Base-by-base conservation (phyloP, 2,113 vertebrate genomes). In the Nycticebus coucang region DNA sequence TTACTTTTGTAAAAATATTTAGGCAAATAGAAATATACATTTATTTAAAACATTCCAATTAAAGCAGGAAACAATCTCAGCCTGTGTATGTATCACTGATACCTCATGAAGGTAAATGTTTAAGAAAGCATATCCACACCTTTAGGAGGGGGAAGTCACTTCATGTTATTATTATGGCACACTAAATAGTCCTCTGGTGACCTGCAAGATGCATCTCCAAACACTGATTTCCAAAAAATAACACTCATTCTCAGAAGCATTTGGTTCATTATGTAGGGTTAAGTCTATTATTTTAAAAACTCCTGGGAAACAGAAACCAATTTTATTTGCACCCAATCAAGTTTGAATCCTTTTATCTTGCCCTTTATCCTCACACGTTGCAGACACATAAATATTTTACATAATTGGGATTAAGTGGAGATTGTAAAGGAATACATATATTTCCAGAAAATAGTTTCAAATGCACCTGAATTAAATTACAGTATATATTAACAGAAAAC, bases 251-350 rank as follows among this genome's bases (percentile, higher is more conserved):
- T 83, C 14, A 68, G 15, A 77, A 92, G 15, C 30, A 60, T 75
- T n/a, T 64, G 26, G 17, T 74, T 93, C 60, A 64, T n/a, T 77
- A 22, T 37, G 2, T 26, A 74, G 4, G 26, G 33, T 41, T 45
- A 24, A 91, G 18, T 35, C 7, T n/a, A 28, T 64, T 85, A 85
- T 66, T 95, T 85, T 93, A 9, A 94, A 89, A 95, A 91, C 33
- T 66, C 8, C 18, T n/a, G 17, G 14, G 37, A 74, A 53, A 53
- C 11, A 85, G 35, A 95, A 80, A 74, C 18, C 15, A 57, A 72
- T 83, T 87, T 74, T 19, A 35, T 75, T 88, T 79, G 8, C 0
- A 62, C 8, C 21, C n/a, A 62, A 13, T 89, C 2, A 53, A 62
- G 2, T 78, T 57, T 85, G n/a, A 91, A 41, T 85, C 8, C 18